Percentiles rank a stretch among this genome's conserved stretches.
Conservation (phyloP, 2,113 vertebrate genomes). For the Podarcis cretensis region DNA sequence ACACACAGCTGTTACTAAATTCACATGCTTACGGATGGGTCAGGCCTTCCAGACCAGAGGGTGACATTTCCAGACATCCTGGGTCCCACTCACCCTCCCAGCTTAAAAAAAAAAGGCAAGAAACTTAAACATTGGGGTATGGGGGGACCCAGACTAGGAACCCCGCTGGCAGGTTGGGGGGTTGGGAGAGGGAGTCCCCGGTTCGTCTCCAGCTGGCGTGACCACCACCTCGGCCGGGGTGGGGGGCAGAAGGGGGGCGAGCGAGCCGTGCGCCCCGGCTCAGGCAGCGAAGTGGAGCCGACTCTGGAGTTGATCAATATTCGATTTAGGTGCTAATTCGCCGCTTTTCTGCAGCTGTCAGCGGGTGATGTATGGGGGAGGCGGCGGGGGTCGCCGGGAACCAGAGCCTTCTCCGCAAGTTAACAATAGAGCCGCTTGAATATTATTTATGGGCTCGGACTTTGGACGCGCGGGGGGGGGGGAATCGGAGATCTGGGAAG, state of each 20-base stretch:
- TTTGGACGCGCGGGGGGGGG: conserved; percentile 75
- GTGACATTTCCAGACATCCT: background rate
- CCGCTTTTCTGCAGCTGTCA: conserved; percentile 98
- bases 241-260: background rate
- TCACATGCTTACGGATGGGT: background rate
- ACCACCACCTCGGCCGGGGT: conserved; percentile 5
- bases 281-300: conserved; percentile 71
- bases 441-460: conserved; percentile 88
- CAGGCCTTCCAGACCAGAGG: background rate
- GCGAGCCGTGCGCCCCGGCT: conserved; percentile 59
- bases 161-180: background rate
- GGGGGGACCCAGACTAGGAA: background rate
- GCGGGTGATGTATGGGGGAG: conserved; percentile 95
- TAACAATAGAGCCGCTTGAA: conserved; percentile 90
- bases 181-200: conserved; percentile 21
- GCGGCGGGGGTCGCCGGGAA: conserved; percentile 40
- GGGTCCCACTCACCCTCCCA: background rate
- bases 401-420: conserved; percentile 44
- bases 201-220: conserved; percentile 48
- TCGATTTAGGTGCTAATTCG: conserved; percentile 99
- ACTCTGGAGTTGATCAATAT: conserved; percentile 94
- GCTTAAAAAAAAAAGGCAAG: background rate
- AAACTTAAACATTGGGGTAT: background rate
- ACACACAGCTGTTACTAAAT: too few species aligned
- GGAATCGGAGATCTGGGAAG: conserved; percentile 36